phyloP scores from a whole-genome alignment of 2,113 vertebrate species.

The western clawed frog (Xenopus tropicalis) region DNA sequence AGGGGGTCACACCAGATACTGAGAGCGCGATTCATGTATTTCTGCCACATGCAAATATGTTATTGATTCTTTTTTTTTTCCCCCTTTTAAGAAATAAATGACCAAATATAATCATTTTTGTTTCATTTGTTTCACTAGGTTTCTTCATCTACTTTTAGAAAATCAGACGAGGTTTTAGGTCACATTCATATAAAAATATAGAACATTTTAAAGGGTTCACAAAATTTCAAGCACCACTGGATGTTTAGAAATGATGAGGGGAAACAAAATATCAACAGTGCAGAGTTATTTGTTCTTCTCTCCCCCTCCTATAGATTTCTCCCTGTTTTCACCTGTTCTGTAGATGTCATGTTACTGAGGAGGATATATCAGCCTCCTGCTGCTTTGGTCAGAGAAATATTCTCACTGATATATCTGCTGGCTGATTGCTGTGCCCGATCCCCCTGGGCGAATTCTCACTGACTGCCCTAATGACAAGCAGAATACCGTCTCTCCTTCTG shows the following conservation, averaged over 20 bases:
- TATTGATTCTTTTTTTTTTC: too few species aligned
- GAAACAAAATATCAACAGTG: conserved; percentile 18
- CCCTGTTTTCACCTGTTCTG: conserved; percentile 17
- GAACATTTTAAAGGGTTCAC: too few species aligned
- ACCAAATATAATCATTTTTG: too few species aligned
- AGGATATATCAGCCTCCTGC: conserved; percentile 31
- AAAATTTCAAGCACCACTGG: too few species aligned
- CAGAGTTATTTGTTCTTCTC: not conserved
- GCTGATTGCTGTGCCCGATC: conserved; percentile 36
- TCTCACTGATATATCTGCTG: conserved; percentile 17
- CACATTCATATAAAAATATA: too few species aligned
- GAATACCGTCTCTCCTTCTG: conserved; percentile 12
- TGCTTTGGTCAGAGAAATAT: conserved; percentile 28
- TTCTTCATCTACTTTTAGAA: too few species aligned
- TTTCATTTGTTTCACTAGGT: too few species aligned
- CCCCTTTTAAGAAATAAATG: too few species aligned
- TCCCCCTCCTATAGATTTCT: not conserved
- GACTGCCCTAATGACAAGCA: conserved; percentile 31
- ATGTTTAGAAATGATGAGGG: not conserved
- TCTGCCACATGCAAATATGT: too few species aligned
- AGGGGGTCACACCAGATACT: too few species aligned
- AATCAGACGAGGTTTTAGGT: too few species aligned
- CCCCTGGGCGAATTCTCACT: conserved; percentile 29
- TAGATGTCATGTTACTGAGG: conserved; percentile 14
- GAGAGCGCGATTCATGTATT: too few species aligned